Evolutionary conservation across 1,140 invertebrate species (phyloP).

Genomic region (Micrasema longulum): DNA sequence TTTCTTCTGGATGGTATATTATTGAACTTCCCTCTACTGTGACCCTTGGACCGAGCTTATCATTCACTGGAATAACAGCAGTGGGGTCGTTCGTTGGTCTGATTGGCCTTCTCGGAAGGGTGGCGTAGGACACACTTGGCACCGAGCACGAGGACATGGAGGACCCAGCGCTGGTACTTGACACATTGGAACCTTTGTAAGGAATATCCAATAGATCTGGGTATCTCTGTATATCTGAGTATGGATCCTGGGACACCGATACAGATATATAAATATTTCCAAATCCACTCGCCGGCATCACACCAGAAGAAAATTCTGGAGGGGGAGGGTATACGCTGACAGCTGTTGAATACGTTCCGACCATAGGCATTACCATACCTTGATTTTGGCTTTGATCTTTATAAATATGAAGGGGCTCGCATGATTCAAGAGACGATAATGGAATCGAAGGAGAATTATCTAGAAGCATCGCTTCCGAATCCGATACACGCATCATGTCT

Average conservation of each 20-base stretch:
- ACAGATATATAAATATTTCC: constrained; percentile 68
- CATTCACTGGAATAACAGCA: constrained; percentile 28
- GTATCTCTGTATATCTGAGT: constrained; percentile 61
- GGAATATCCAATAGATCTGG: constrained; percentile 60
- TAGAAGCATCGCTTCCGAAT: constrained; percentile 58
- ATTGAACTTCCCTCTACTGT: constrained; percentile 65
- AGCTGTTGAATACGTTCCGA: constrained; percentile 9
- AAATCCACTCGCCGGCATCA: constrained; percentile 50
- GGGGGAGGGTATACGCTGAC: constrained; percentile 64
- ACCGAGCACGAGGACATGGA: too few relatives aligned
- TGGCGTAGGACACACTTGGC: constrained; percentile 50
- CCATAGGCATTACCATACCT: constrained; percentile 37
- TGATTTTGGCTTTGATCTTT: constrained; percentile 34
- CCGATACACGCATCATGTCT: constrained; percentile 37
- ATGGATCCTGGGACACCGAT: constrained; percentile 54
- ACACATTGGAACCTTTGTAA: too few relatives aligned
- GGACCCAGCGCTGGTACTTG: constrained; percentile 27
- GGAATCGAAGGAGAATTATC: too few relatives aligned
- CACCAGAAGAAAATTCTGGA: constrained; percentile 65
- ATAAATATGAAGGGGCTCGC: constrained; percentile 25
- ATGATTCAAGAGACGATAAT: constrained; percentile 46
- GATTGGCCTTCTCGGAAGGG: constrained; percentile 44
- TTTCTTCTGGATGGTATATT: constrained; percentile 42
- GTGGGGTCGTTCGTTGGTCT: not conserved
- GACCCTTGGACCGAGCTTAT: constrained; percentile 56